Conservation (phyloP, 2,113 vertebrate species). For the Pterocles burchelli region DNA sequence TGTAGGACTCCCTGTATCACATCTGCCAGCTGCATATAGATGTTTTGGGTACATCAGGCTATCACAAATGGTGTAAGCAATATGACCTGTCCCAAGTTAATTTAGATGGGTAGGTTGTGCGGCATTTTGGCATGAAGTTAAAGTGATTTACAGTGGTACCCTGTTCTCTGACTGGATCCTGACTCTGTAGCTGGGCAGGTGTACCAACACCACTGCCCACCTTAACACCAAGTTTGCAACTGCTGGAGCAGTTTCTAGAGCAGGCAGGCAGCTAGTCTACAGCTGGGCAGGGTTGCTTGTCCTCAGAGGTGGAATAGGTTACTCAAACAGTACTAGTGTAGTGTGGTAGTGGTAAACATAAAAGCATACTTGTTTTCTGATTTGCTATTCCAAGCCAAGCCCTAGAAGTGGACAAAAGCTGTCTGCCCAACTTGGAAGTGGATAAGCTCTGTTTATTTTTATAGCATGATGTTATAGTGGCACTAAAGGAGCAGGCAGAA, state of each 20-base stretch:
- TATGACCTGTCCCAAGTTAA: background rate
- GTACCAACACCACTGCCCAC: background rate
- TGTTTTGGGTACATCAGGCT: background rate
- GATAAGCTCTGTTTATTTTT: background rate
- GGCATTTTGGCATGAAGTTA: background rate
- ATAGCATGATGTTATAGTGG: too few species aligned
- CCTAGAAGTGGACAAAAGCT: background rate
- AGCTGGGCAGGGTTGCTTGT: background rate
- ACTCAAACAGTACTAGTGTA: accelerated
- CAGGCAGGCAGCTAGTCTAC: background rate
- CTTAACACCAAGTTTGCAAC: background rate
- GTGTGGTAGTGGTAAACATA: background rate
- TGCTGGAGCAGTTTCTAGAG: background rate
- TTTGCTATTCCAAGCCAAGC: background rate
- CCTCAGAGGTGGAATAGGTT: background rate
- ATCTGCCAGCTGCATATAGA: background rate
- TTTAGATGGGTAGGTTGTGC: background rate
- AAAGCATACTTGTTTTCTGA: background rate
- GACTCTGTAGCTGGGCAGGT: background rate
- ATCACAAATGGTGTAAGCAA: background rate
- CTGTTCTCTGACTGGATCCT: background rate
- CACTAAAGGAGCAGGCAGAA: background rate
- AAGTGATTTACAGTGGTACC: background rate
- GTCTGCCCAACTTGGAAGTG: background rate
- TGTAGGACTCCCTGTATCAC: background rate